Conservation (phyloP, 2,888 invertebrate species). For the Prenolepis imparis region DNA sequence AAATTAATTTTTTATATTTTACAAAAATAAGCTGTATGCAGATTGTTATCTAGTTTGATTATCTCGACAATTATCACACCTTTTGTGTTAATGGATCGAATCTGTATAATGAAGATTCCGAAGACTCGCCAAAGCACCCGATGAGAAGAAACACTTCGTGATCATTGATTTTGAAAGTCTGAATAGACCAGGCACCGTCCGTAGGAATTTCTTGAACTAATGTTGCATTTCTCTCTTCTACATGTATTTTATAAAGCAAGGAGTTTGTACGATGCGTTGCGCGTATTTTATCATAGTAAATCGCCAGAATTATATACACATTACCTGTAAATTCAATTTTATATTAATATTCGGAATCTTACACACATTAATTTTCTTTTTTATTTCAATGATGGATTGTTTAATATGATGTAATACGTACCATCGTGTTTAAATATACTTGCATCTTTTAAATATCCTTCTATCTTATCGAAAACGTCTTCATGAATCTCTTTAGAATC, state of each 20-base stretch:
- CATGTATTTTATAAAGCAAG: constrained; percentile 75
- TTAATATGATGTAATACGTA: constrained; percentile 32
- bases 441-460: constrained; percentile 77
- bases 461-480: constrained; percentile 54
- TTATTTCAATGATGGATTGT: background rate
- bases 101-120: constrained; percentile 75
- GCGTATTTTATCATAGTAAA: constrained; percentile 75
- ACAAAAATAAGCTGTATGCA: background rate
- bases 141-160: constrained; percentile 72
- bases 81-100: constrained; percentile 64
- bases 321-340: constrained; percentile 66
- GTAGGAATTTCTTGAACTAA: constrained; percentile 75
- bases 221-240: constrained; percentile 57
- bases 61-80: constrained; percentile 59
- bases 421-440: constrained; percentile 70
- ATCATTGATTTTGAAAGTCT: constrained; percentile 72
- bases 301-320: constrained; percentile 77
- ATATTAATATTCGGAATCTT: background rate
- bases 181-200: constrained; percentile 74
- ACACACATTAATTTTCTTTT: background rate
- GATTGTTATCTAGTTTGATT: background rate
- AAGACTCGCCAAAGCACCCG: constrained; percentile 72
- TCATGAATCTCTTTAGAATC: constrained; percentile 30
- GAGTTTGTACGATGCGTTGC: constrained; percentile 75
- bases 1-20: background rate